A percentile compares a stretch with the other conserved stretches of the same genome.
Evolutionary conservation across 2,797 vertebrate species (phyloP).

Genomic region (Tamandua tetradactyla): DNA sequence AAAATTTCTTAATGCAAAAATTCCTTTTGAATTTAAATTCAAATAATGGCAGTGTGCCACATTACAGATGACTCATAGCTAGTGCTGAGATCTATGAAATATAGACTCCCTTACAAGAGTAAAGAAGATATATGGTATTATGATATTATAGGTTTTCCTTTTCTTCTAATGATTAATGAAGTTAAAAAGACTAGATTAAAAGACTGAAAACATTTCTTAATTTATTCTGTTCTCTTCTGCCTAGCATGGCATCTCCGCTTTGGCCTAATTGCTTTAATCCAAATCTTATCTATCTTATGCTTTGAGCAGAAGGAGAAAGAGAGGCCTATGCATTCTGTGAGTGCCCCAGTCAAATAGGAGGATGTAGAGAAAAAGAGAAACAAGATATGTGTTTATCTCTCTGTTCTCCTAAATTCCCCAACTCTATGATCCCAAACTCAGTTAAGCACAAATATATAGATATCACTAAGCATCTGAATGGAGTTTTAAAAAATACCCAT

Average conservation of each 20-base stretch:
- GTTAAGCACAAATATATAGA: background rate
- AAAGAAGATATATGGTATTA: background rate
- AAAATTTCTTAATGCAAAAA: slow-evolving; percentile 22
- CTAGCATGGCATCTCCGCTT: background rate
- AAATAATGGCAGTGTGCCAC: background rate
- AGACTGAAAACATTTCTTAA: background rate
- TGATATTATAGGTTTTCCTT: background rate
- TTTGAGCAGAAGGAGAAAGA: background rate
- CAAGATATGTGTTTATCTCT: background rate
- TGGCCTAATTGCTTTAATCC: background rate
- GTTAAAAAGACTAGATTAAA: background rate
- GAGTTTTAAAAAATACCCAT: background rate
- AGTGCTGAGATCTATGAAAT: background rate
- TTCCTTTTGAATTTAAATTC: background rate
- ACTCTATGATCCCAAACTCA: background rate
- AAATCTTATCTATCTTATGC: background rate
- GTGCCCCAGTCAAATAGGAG: background rate
- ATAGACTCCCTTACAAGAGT: background rate
- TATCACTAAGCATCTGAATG: background rate
- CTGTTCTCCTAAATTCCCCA: background rate
- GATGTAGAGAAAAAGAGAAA: background rate
- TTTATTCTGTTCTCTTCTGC: background rate
- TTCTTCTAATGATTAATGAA: background rate
- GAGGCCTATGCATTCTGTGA: background rate
- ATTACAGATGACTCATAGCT: background rate